Conservation (phyloP, 2,888 invertebrate species). For the Orthosia incerta region DNA sequence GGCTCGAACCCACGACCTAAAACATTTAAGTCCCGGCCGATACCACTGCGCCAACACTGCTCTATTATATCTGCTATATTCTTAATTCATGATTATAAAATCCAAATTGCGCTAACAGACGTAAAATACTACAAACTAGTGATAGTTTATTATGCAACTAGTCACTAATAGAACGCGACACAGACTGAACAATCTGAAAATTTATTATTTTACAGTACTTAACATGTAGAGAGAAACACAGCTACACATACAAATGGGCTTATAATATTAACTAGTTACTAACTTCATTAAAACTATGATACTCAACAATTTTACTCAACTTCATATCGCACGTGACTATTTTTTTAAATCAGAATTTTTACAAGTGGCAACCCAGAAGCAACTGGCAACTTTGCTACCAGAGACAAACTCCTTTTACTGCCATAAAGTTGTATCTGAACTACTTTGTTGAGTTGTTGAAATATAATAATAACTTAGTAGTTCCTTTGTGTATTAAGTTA, state of each 20-base stretch:
- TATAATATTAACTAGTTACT: conserved; percentile 31
- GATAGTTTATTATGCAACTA: neutral
- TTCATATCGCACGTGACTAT: conserved; percentile 51
- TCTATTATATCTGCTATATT: no score
- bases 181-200: neutral
- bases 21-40: no score
- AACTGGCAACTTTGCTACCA: conserved; percentile 17
- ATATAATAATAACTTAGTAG: conserved; percentile 15
- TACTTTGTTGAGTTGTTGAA: conserved; percentile 19
- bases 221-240: neutral
- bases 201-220: neutral
- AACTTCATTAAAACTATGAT: conserved; percentile 55
- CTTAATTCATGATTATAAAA: no score
- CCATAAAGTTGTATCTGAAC: conserved; percentile 11
- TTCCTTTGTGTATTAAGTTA: conserved; percentile 6
- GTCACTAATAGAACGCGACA: neutral
- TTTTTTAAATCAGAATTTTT: conserved; percentile 50
- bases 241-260: conserved; percentile 36
- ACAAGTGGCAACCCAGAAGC: conserved; percentile 21
- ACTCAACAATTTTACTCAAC: conserved; percentile 44
- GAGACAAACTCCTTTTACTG: conserved; percentile 26
- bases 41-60: no score
- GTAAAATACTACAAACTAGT: no score
- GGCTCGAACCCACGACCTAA: no score
- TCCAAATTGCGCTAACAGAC: no score